Evolutionary conservation across 2,797 vertebrate species (phyloP).

Genomic region (Adelosebastes latens): DNA sequence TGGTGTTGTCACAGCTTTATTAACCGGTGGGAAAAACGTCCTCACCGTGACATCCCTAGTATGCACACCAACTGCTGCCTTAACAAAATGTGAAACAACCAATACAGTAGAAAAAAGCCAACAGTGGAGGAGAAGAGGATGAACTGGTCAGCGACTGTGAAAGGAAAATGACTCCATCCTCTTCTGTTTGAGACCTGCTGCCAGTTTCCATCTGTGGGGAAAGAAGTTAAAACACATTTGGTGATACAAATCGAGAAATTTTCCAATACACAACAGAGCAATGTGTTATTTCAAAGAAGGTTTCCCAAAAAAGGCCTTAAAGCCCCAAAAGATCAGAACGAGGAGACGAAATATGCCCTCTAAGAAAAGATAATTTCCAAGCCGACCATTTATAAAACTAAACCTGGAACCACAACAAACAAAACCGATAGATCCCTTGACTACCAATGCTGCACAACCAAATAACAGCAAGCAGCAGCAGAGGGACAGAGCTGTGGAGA

Average conservation of each 20-base stretch:
- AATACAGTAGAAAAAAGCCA: not conserved
- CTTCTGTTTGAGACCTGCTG: constrained; percentile 12
- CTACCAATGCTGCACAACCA: constrained; percentile 13
- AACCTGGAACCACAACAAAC: constrained; percentile 3
- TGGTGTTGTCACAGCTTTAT: too few relatives aligned
- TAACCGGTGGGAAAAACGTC: too few relatives aligned
- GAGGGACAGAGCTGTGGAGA: constrained; percentile 54
- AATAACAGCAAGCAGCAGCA: constrained; percentile 25
- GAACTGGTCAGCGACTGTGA: not conserved
- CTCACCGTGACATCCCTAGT: too few relatives aligned
- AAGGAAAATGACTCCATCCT: constrained; percentile 24
- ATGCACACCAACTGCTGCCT: not conserved
- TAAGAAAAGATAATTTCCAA: not conserved
- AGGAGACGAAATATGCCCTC: not conserved
- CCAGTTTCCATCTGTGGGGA: constrained; percentile 50
- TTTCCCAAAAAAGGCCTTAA: not conserved
- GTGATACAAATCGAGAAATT: constrained; percentile 6
- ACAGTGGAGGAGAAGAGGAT: not conserved
- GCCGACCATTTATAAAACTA: constrained; percentile 13
- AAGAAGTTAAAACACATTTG: constrained; percentile 31
- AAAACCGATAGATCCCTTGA: constrained; percentile 11
- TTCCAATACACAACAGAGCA: constrained; percentile 27
- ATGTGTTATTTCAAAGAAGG: not conserved
- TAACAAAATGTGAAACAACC: not conserved
- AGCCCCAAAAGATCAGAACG: not conserved